Percentiles rank a stretch among this genome's conserved stretches.
Evolutionary conservation across 1,140 invertebrate genomes (phyloP).

Genomic region (Neodiprion pinetum): DNA sequence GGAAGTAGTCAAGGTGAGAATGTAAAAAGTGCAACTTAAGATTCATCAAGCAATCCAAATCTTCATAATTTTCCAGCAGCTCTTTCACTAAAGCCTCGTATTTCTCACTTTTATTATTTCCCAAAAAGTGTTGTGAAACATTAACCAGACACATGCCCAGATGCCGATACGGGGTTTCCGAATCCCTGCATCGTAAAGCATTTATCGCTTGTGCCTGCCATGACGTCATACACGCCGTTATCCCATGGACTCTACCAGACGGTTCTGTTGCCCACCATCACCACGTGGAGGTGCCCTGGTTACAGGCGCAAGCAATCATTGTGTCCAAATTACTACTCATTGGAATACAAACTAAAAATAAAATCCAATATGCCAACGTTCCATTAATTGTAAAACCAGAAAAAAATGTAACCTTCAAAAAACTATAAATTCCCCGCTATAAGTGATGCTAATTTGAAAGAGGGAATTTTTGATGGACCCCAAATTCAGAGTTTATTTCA

Average conservation of each 20-base stretch:
- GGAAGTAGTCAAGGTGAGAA: constrained; percentile 12
- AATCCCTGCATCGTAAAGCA: constrained; percentile 20
- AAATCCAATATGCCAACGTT: too few relatives aligned
- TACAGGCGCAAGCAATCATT: constrained; percentile 8
- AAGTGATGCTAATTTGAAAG: constrained; percentile 20
- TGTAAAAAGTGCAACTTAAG: constrained; percentile 14
- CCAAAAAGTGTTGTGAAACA: constrained; percentile 18
- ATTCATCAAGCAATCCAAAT: neutral
- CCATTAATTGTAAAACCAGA: too few relatives aligned
- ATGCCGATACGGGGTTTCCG: constrained; percentile 20
- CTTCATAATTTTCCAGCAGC: constrained; percentile 17
- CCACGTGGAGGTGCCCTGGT: constrained; percentile 34
- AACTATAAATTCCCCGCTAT: too few relatives aligned
- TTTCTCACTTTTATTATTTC: constrained; percentile 21
- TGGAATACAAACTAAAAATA: too few relatives aligned
- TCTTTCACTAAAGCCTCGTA: constrained; percentile 19
- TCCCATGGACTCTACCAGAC: constrained; percentile 23
- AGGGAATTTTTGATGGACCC: constrained; percentile 26
- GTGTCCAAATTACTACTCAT: too few relatives aligned
- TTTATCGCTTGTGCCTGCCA: constrained; percentile 26
- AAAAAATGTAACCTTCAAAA: too few relatives aligned
- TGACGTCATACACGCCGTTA: constrained; percentile 29
- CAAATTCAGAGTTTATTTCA: constrained; percentile 34
- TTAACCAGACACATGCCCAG: constrained; percentile 17
- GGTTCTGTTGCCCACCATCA: constrained; percentile 17